Evolutionary conservation across 2,888 invertebrate species (phyloP), one percentile per base, ranked within the genome.

Genomic region (Zelleria hepariella): DNA sequence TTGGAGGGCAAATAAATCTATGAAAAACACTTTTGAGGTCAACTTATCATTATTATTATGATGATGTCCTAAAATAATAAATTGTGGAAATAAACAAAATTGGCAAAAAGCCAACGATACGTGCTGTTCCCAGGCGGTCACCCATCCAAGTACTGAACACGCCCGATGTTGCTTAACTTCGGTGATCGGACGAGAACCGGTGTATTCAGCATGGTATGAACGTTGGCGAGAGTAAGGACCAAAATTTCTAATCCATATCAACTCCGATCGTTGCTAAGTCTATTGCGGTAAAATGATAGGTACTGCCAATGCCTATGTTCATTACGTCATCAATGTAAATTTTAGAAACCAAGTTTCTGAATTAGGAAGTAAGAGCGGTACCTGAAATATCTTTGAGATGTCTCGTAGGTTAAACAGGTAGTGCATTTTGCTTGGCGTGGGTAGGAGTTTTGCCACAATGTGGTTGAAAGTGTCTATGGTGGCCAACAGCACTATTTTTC

Each of bases 361-460:
- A n/a, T n/a, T 58, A n/a, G 32, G 18, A 26, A n/a, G n/a, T n/a
- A 7, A 55, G 20, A 2, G 18, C 59, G 49, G 49, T 64, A 86
- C 89, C 76, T 87, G 87, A 68, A 93, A 93, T 48, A 96, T 93
- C 86, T 93, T 95, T 1, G 96, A 96, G 65, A 97, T 96, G 71
- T 97, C 97, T 65, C 96, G 86, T 68, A 97, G 80, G 78, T 96
- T 97, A 83, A 97, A 97, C 47, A 96, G 84, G 69, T 97, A 97
- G 80, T 97, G 97, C 75, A 95, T 95, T 78, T 96, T 97, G 62
- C 93, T 91, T 0, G 97, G 97, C 0, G 96, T 97, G 0, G 97
- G 97, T 51, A 97, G 80, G 86, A 97, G 92, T 72, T 93, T 94
- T 0, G 77, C 81, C 0, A 91, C 91, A 0, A 96, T 93, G 64